phyloP scores from a whole-genome alignment of 2,113 vertebrate species.

The Leptodactylus fuscus region DNA sequence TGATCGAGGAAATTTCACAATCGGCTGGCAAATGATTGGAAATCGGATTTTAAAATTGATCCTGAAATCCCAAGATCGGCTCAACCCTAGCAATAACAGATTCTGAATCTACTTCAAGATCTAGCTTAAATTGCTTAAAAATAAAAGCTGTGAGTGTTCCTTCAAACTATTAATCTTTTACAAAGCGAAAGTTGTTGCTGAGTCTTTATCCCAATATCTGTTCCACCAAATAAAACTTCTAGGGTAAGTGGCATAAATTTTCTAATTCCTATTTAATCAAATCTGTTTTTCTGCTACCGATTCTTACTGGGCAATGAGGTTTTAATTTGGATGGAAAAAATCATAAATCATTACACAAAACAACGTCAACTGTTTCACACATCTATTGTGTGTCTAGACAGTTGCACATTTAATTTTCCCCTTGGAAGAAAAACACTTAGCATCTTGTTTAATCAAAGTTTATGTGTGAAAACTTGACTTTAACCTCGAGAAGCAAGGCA shows the following conservation, averaged over 20 bases:
- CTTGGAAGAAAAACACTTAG: slow-evolving; percentile 19
- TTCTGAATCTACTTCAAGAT: no score
- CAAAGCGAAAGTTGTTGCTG: background rate
- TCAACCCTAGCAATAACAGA: no score
- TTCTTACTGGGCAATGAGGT: background rate
- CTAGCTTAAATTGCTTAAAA: no score
- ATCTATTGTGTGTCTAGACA: background rate
- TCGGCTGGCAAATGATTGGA: no score
- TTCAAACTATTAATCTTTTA: no score
- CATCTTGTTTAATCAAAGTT: slow-evolving; percentile 23
- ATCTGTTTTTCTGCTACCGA: background rate
- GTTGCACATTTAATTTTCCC: slow-evolving; percentile 30
- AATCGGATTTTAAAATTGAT: no score
- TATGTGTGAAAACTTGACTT: slow-evolving; percentile 13
- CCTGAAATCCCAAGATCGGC: no score
- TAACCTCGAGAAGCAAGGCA: background rate
- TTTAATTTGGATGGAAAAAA: background rate
- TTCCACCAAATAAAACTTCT: background rate
- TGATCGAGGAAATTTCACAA: no score
- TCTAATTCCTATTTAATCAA: background rate
- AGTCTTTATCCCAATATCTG: background rate
- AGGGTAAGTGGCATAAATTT: background rate
- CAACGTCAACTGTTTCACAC: background rate
- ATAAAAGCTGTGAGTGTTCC: no score
- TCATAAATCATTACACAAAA: background rate